Conservation (phyloP, 92 coral and sea anemone genomes). For the Epizoanthus ramosus region DNA sequence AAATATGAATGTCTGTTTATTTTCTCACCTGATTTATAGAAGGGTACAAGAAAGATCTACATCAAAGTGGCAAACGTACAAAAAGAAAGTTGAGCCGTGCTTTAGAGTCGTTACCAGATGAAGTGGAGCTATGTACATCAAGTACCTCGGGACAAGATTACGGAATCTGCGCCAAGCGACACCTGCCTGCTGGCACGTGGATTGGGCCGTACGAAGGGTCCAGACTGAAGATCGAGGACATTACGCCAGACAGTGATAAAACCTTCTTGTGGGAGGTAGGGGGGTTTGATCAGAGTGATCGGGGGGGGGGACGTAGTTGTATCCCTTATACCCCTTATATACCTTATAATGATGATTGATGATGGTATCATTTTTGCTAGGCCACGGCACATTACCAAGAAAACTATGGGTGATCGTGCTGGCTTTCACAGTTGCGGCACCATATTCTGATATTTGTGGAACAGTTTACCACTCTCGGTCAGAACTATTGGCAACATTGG, state of each 20-base stretch:
- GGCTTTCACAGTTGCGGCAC: too few species aligned
- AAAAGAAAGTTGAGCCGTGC: constrained; percentile 73
- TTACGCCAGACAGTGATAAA: constrained; percentile 75
- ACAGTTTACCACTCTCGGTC: too few species aligned
- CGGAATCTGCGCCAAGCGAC: constrained; percentile 95
- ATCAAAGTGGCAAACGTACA: not conserved
- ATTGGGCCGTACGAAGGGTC: constrained; percentile 99
- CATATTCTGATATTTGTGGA: too few species aligned
- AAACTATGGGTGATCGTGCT: too few species aligned
- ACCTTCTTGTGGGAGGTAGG: constrained; percentile 98
- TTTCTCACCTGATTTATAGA: not conserved
- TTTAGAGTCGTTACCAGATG: constrained; percentile 90
- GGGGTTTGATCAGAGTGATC: too few species aligned
- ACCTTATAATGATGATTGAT: too few species aligned
- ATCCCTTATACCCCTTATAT: too few species aligned
- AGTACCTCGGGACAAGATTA: constrained; percentile 84
- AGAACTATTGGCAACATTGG: too few species aligned
- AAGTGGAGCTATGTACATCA: constrained; percentile 91
- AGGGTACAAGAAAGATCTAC: not conserved
- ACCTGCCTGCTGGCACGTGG: constrained; percentile 98
- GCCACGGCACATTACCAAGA: too few species aligned
- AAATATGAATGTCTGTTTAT: too few species aligned
- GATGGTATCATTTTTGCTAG: too few species aligned
- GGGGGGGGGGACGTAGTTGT: too few species aligned
- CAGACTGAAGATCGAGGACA: constrained; percentile 75